A percentile compares a stretch with the other conserved stretches of the same genome.
phyloP scores from a whole-genome alignment of 2,797 vertebrate genomes.

The Epinephelus awoara region DNA sequence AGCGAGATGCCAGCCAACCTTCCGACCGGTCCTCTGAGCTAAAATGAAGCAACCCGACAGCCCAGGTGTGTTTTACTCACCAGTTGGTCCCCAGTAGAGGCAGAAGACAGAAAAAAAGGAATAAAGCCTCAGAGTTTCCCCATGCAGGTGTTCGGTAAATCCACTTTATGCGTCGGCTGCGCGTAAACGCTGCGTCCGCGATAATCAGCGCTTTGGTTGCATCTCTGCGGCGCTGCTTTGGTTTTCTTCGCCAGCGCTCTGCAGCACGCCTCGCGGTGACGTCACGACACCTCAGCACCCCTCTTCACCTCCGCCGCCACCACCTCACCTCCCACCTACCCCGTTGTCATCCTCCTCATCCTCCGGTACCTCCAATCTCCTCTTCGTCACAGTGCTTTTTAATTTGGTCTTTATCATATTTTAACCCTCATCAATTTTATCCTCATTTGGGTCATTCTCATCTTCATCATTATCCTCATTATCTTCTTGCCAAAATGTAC shows the following conservation, averaged over 20 bases:
- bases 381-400: conserved; percentile 7
- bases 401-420: neutral
- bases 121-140: conserved; percentile 73
- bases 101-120: conserved; percentile 44
- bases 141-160: conserved; percentile 84
- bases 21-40: conserved; percentile 1
- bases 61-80: conserved; percentile 69
- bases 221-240: conserved; percentile 62
- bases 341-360: conserved; percentile 22
- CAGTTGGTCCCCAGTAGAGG: conserved; percentile 71
- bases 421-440: neutral
- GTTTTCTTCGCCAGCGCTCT: conserved; percentile 72
- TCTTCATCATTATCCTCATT: neutral
- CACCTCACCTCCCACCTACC: neutral
- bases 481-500: neutral
- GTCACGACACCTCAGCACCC: conserved; percentile 67
- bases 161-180: conserved; percentile 69
- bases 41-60: neutral
- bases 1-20: neutral
- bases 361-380: conserved; percentile 5
- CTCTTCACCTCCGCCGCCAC: neutral
- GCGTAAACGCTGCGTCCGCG: conserved; percentile 73
- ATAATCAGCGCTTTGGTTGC: conserved; percentile 72
- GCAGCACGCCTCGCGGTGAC: conserved; percentile 78
- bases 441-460: conserved; percentile 1